A percentile compares a stretch with the other conserved stretches of the same genome.
Evolutionary conservation across 1,140 invertebrate genomes (phyloP).

Genomic region (Nasonia longicornis): DNA sequence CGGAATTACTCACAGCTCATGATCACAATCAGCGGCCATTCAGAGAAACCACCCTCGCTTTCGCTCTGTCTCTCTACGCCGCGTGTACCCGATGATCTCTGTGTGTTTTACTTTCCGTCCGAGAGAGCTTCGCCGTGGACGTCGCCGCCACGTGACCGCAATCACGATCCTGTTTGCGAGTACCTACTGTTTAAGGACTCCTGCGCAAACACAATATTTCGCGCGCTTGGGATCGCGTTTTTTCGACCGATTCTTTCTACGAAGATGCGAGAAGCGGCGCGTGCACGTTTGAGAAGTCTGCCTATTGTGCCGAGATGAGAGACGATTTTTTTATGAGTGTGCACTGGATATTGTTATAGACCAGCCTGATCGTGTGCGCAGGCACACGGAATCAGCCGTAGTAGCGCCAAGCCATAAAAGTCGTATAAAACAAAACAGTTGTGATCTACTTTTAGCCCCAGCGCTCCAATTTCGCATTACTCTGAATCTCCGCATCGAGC

Average conservation of each 20-base stretch:
- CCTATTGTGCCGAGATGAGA: not conserved
- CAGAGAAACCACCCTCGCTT: slow-evolving; percentile 64
- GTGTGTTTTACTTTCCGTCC: slow-evolving; percentile 62
- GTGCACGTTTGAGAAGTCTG: not conserved
- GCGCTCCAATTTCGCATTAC: too few species aligned
- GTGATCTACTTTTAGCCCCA: too few species aligned
- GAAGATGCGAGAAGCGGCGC: not conserved
- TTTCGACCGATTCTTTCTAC: not conserved
- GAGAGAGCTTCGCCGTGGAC: not conserved
- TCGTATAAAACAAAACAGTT: too few species aligned
- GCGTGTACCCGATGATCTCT: not conserved
- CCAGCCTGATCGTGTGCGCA: too few species aligned
- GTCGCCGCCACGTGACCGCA: slow-evolving; percentile 67
- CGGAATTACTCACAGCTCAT: slow-evolving; percentile 66
- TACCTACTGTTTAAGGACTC: slow-evolving; percentile 56
- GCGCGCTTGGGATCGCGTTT: not conserved
- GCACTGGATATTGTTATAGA: not conserved
- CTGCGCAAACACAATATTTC: slow-evolving; percentile 44
- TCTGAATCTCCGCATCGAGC: too few species aligned
- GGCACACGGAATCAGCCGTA: too few species aligned
- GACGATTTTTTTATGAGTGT: not conserved
- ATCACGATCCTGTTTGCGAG: slow-evolving; percentile 65
- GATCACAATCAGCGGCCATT: slow-evolving; percentile 69
- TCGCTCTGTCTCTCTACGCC: slow-evolving; percentile 45
- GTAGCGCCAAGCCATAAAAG: too few species aligned